Base-by-base conservation (phyloP, 2,888 invertebrate species). In the Cerastis rubricosa region DNA sequence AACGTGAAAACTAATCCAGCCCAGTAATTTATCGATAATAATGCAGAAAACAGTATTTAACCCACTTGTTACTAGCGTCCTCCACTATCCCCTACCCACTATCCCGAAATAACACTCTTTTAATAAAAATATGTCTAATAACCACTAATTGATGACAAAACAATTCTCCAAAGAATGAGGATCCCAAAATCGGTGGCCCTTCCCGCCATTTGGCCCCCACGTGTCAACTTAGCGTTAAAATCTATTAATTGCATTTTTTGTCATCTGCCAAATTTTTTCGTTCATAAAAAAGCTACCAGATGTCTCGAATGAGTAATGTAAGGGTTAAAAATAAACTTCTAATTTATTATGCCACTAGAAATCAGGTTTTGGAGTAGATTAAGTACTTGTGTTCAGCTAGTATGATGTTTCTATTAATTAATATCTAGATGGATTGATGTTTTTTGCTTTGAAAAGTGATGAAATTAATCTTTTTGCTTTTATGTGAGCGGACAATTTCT, bases 201-300 rank as follows among this genome's bases (percentile, higher is more conserved):
- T 90, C 84, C 85, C 87, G 90, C 93, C 96, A 96, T 95, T 95
- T 96, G 96, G 94, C 84, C 84, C 88, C 91, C 96, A 96, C 95
- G 95, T 96, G 96, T 93, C 94, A 93, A 90, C 89, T 89, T 89
- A 87, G 90, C 90, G 90, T 91, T 89, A 88, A 89, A 86, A 90
- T 92, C 92, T 94, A 94, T 94, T 94, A 94, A 94, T 95, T 94
- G 92, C 84, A 81, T 94, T 94, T 94, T 82, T 93, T 91, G 89
- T 88, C 84, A 78, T 84, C 90, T 89, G 91, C 92, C 92, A 92
- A 93, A 93, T 91, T 85, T 89, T 89, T 89, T 86, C 87, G 80
- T 80, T 78, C 68, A 70, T 76, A 81, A 88, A 86, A 86, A 86
- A 87, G 2, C 25, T 69, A 87, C 85, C 88, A 89, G 80, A 89